A percentile compares a stretch with the other conserved stretches of the same genome.
Conservation (phyloP, 2,797 vertebrate species). For the Hoplostethus mediterraneus region DNA sequence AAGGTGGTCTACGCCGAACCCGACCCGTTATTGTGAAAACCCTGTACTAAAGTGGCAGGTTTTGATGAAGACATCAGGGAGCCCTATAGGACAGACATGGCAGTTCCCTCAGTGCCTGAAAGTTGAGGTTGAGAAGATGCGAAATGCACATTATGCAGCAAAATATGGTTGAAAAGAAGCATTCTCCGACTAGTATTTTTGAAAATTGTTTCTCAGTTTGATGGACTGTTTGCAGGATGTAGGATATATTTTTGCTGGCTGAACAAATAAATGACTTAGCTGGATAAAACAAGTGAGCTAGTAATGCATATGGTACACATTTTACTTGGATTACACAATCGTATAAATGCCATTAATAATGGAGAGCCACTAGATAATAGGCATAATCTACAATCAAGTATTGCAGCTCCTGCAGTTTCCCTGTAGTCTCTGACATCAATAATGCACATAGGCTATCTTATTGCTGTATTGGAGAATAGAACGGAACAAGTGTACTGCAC, state of each 20-base stretch:
- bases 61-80: conserved; percentile 25
- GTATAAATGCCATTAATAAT: neutral
- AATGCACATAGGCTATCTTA: conserved; percentile 53
- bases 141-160: conserved; percentile 7
- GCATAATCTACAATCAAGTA: conserved; percentile 7
- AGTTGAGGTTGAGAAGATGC: conserved; percentile 24
- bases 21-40: conserved; percentile 26
- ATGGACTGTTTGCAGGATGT: neutral
- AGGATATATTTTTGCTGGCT: neutral
- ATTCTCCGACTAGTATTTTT: neutral
- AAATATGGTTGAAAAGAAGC: neutral
- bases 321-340: too few species aligned
- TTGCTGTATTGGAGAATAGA: conserved; percentile 29
- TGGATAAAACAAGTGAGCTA: too few species aligned
- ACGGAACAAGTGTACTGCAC: neutral
- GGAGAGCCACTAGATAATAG: neutral
- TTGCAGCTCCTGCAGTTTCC: conserved; percentile 35
- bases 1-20: neutral
- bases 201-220: neutral
- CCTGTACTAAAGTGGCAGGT: conserved; percentile 16
- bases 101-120: neutral
- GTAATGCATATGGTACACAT: too few species aligned
- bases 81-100: conserved; percentile 27
- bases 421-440: conserved; percentile 54
- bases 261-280: too few species aligned